These are phyloP conservation scores for Heterotilapia buettikoferi DNA, from an alignment of 2,113 vertebrate genomes.

Conservation along the genomic window DNA sequence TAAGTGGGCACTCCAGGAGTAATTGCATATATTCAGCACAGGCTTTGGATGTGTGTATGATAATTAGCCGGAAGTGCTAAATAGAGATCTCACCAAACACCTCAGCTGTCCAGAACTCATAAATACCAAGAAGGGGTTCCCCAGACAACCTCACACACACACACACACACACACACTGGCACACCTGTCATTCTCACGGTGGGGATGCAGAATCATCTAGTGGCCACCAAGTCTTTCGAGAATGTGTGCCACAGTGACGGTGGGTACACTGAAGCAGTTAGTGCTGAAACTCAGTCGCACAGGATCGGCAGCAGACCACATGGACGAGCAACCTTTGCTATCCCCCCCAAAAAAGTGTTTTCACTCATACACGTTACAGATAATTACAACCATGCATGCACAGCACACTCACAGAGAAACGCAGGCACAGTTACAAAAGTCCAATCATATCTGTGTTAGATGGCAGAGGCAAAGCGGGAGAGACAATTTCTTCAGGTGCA, in stretches of 20 bases:
- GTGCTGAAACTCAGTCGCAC: neutral
- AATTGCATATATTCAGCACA: constrained; percentile 49
- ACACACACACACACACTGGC: constrained; percentile 12
- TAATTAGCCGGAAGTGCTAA: constrained; percentile 68
- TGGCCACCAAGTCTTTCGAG: constrained; percentile 35
- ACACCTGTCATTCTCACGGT: constrained; percentile 59
- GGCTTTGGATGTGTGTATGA: constrained; percentile 30
- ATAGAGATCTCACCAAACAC: constrained; percentile 64
- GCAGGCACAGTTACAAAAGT: neutral
- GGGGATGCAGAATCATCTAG: constrained; percentile 36
- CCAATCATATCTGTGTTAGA: neutral
- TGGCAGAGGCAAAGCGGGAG: neutral
- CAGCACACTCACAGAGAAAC: neutral
- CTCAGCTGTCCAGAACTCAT: constrained; percentile 69
- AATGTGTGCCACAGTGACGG: neutral
- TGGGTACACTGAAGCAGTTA: neutral
- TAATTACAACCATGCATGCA: neutral
- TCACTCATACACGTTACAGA: neutral
- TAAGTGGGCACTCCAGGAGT: constrained; percentile 30
- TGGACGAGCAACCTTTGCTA: neutral
- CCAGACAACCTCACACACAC: neutral
- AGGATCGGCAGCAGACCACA: neutral
- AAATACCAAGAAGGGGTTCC: constrained; percentile 63
- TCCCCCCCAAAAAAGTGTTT: neutral
- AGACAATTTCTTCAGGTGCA: neutral